Evolutionary conservation across 2,888 invertebrate species (phyloP).

Genomic region (Drosophila neonasuta): DNA sequence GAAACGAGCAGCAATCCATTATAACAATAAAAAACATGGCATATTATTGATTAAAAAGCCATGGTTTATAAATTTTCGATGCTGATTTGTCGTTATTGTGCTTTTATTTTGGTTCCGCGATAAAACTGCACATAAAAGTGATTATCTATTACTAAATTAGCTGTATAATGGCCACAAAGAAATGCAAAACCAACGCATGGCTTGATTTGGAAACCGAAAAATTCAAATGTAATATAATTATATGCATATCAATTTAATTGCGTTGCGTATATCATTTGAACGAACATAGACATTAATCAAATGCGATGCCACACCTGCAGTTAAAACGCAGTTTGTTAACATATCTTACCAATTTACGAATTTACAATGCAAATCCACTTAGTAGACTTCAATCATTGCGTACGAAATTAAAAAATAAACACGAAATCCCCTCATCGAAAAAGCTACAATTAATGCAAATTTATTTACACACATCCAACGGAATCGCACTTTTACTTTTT

Average conservation of each 20-base stretch:
- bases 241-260: slow-evolving; percentile 2
- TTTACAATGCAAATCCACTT: slow-evolving; percentile 27
- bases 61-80: not conserved
- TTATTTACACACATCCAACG: slow-evolving; percentile 17
- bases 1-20: not conserved
- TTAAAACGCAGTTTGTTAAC: slow-evolving; percentile 29
- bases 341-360: slow-evolving; percentile 25
- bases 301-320: slow-evolving; percentile 12
- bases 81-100: not conserved
- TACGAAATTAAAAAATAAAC: not conserved
- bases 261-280: not conserved
- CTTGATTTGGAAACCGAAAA: slow-evolving; percentile 7
- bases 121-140: not conserved
- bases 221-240: slow-evolving; percentile 5
- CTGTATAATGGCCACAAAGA: not conserved
- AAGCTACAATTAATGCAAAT: slow-evolving; percentile 46
- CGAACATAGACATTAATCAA: slow-evolving; percentile 33
- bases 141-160: slow-evolving; percentile 5
- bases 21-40: not conserved
- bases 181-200: not conserved
- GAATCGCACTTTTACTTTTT: slow-evolving; percentile 65
- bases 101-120: not conserved
- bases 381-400: slow-evolving; percentile 3
- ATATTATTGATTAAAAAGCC: not conserved
- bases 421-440: slow-evolving; percentile 1